Conservation (phyloP, 1,140 invertebrate species). For the Cydia fagiglandana region DNA sequence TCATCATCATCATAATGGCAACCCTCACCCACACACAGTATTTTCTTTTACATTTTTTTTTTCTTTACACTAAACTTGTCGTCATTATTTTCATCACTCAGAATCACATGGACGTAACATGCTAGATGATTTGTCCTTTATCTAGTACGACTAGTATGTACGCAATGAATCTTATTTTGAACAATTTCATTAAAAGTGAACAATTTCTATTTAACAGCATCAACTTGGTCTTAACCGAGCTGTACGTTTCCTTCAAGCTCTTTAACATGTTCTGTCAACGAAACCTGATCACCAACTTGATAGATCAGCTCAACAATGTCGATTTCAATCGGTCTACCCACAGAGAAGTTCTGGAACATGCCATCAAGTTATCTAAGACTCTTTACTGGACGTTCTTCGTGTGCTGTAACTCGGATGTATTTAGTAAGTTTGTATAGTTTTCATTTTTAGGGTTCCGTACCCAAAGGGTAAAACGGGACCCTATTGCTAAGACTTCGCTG, state of each 20-base stretch:
- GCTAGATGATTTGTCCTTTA: no score
- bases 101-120: no score
- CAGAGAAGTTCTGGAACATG: conserved; percentile 36
- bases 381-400: conserved; percentile 36
- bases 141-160: no score
- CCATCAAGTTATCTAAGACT: conserved; percentile 37
- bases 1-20: no score
- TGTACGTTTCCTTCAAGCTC: conserved; percentile 45
- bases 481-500: no score
- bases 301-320: conserved; percentile 39
- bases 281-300: conserved; percentile 39
- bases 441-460: no score
- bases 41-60: no score
- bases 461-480: no score
- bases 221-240: conserved; percentile 48
- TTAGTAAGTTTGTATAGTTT: conserved; percentile 35
- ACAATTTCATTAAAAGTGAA: background rate
- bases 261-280: conserved; percentile 42
- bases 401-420: conserved; percentile 34
- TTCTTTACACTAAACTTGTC: no score
- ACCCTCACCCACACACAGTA: no score
- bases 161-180: no score
- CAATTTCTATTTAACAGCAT: conserved; percentile 39
- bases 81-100: no score
- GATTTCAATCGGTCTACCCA: conserved; percentile 38